A percentile compares a stretch with the other conserved stretches of the same genome.
Evolutionary conservation across 2,113 vertebrate species (phyloP).

Genomic region (Pollimyrus isidori): DNA sequence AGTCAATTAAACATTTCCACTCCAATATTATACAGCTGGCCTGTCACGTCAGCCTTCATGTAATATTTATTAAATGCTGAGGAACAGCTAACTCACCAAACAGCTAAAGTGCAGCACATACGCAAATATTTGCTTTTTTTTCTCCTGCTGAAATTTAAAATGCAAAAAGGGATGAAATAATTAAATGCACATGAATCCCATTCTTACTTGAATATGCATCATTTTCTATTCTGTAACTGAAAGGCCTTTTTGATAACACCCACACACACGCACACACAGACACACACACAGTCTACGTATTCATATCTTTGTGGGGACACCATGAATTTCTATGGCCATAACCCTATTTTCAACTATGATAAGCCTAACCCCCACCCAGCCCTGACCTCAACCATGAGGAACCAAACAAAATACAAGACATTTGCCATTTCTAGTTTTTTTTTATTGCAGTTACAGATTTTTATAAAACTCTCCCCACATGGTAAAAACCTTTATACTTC

Average conservation of each 20-base stretch:
- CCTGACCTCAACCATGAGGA: background rate
- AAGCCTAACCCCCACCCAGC: background rate
- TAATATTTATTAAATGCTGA: background rate
- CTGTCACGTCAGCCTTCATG: slow-evolving; percentile 4
- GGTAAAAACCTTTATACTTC: background rate
- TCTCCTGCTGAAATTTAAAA: background rate
- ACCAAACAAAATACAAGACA: background rate
- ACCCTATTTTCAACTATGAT: background rate
- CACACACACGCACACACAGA: background rate
- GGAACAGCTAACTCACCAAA: background rate
- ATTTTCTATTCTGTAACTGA: background rate
- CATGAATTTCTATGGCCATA: background rate
- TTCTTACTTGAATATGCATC: background rate
- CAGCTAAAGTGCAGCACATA: background rate
- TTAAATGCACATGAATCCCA: background rate
- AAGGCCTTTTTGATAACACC: background rate
- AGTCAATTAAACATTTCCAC: slow-evolving; percentile 1
- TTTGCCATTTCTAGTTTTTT: background rate
- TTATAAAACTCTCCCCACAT: background rate
- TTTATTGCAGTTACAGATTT: background rate
- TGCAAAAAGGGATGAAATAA: background rate
- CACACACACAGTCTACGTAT: background rate
- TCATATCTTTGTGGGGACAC: background rate
- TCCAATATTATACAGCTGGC: background rate
- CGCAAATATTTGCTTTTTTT: background rate